phyloP scores from a whole-genome alignment of 2,888 invertebrate genomes.

The Nymphalis urticae region DNA sequence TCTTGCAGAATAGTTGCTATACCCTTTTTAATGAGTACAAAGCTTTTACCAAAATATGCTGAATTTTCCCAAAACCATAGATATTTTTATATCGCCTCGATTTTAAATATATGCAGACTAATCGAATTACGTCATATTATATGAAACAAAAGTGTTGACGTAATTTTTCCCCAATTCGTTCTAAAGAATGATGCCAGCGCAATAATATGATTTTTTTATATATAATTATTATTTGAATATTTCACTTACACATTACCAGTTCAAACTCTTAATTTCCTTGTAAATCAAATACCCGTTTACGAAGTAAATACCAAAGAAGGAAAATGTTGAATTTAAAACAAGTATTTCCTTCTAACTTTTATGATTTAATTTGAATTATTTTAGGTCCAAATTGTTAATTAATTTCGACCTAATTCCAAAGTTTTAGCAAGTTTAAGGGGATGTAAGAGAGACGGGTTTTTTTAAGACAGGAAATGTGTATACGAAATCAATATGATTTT shows the following conservation, averaged over 20 bases:
- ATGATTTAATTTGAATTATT: conserved; percentile 37
- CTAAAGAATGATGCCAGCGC: conserved; percentile 11
- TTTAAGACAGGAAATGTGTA: conserved; percentile 31
- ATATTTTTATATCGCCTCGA: too few species aligned
- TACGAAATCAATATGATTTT: conserved; percentile 38
- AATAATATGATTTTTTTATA: neutral
- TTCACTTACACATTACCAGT: neutral
- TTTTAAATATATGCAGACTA: too few species aligned
- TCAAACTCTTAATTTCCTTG: conserved; percentile 16
- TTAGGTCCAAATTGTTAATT: conserved; percentile 33
- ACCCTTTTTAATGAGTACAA: too few species aligned
- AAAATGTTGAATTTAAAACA: conserved; percentile 39
- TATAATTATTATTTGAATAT: neutral
- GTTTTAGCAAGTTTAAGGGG: conserved; percentile 27
- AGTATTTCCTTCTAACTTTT: conserved; percentile 35
- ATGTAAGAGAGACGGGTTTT: conserved; percentile 25
- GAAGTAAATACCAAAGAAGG: conserved; percentile 29
- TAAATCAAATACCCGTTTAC: conserved; percentile 30
- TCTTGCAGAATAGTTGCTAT: too few species aligned
- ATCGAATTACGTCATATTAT: conserved; percentile 25
- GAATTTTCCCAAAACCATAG: too few species aligned
- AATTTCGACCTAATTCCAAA: conserved; percentile 26
- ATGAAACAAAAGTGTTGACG: conserved; percentile 22
- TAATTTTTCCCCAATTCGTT: conserved; percentile 24
- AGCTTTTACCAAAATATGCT: too few species aligned